Evolutionary conservation across 1,140 invertebrate species (phyloP).

Genomic region (Mamestra configurata): DNA sequence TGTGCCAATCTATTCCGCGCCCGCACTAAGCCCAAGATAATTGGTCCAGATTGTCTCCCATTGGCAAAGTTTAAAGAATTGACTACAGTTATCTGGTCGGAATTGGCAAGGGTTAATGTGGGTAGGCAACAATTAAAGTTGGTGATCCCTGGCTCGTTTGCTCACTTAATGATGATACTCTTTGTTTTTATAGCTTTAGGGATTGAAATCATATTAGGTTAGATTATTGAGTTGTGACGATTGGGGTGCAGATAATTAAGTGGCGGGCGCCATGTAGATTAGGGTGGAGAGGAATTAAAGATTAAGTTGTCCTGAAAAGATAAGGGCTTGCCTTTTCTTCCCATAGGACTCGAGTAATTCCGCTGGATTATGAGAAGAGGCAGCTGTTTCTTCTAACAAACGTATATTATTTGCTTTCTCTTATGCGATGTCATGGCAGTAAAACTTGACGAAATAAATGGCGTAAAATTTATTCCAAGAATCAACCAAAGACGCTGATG

Average conservation of each 20-base stretch:
- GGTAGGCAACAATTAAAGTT: slow-evolving; percentile 69
- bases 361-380: no score
- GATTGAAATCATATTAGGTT: slow-evolving; percentile 46
- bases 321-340: background rate
- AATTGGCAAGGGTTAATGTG: slow-evolving; percentile 73
- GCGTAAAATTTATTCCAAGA: background rate
- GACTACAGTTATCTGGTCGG: slow-evolving; percentile 67
- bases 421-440: no score
- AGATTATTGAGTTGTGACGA: slow-evolving; percentile 35
- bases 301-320: background rate
- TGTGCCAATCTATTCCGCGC: background rate
- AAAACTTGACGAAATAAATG: background rate
- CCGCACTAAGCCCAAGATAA: slow-evolving; percentile 66
- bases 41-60: slow-evolving; percentile 67
- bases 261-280: background rate
- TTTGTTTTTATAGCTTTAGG: slow-evolving; percentile 40
- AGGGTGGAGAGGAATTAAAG: background rate
- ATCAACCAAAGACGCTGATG: background rate
- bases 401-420: no score
- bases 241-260: background rate
- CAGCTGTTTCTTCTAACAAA: no score
- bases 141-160: slow-evolving; percentile 58
- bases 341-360: no score
- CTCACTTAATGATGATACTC: slow-evolving; percentile 29
- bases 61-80: slow-evolving; percentile 69